Base-by-base conservation (phyloP, 2,888 invertebrate genomes). In the Pterobdella sp. region DNA sequence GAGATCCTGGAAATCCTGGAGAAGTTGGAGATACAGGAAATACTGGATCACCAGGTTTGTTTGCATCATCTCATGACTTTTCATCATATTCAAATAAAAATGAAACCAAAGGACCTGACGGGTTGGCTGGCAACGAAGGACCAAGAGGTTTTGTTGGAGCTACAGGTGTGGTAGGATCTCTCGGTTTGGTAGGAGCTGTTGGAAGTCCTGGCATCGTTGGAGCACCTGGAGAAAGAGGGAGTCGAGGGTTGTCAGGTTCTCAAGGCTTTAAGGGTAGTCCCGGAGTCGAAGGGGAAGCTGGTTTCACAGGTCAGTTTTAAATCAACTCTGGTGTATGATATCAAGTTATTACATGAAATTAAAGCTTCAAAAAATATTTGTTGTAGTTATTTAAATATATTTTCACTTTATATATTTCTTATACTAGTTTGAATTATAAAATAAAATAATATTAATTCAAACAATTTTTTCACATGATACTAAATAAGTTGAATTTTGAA, bases 311-410 rank as follows among this genome's bases (percentile, higher is more conserved):
- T 22, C 3, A 36, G 66, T 7, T 73, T 73, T 0, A 2, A 26
- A 26, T 63, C 31, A 22, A 37, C 26, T 29, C 10, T 37, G 18
- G 72, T 68, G 35, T 34, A 67, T 26, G 10, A 66, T 18, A 74
- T 73, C 36, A 0, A 34, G 36, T 29, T 52, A 63, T 80, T 34
- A 22, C 72, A 14, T 81, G 81, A 73, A 74, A 75, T 0, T 76
- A 77, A 14, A n/a, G n/a, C n/a, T n/a, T n/a, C n/a, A n/a, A n/a
- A n/a, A n/a, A n/a, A n/a, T n/a, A n/a, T n/a, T n/a, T n/a, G n/a
- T n/a, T n/a, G n/a, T n/a, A n/a, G n/a, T n/a, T n/a, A n/a, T n/a
- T n/a, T n/a, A n/a, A n/a, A n/a, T n/a, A n/a, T n/a, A n/a, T n/a
- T n/a, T n/a, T n/a, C n/a, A n/a, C n/a, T n/a, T n/a, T n/a, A n/a